These are phyloP conservation scores for Ochropleura leucogaster DNA, from an alignment of 2,888 invertebrate genomes.

Conservation along the genomic window DNA sequence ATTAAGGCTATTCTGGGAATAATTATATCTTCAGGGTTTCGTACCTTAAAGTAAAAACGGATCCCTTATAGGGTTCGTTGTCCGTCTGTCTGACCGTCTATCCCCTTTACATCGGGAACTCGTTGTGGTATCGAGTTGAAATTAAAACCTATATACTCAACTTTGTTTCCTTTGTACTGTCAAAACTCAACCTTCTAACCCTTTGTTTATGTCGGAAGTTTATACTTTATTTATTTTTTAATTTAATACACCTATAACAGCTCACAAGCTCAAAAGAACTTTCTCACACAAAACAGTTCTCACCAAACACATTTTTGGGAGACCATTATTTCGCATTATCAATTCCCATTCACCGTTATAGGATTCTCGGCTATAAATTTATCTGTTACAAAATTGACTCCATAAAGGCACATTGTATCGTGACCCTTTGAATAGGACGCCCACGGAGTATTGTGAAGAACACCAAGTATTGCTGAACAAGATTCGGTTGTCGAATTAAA, in stretches of 20 bases:
- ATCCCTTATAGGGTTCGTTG: too few species aligned
- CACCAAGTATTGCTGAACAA: slow-evolving; percentile 38
- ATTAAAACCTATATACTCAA: too few species aligned
- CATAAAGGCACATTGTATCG: slow-evolving; percentile 69
- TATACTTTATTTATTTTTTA: too few species aligned
- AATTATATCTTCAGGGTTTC: too few species aligned
- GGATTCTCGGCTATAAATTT: slow-evolving; percentile 69
- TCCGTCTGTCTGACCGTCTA: too few species aligned
- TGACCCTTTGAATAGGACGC: slow-evolving; percentile 73
- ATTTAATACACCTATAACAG: not conserved
- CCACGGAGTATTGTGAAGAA: slow-evolving; percentile 72
- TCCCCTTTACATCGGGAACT: too few species aligned
- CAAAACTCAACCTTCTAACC: too few species aligned
- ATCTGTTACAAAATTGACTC: slow-evolving; percentile 63
- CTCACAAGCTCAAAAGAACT: not conserved
- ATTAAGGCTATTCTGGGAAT: too few species aligned
- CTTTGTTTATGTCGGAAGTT: too few species aligned
- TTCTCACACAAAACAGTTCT: slow-evolving; percentile 12
- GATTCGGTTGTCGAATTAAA: slow-evolving; percentile 61
- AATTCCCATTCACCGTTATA: slow-evolving; percentile 56
- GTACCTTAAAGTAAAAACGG: too few species aligned
- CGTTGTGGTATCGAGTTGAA: too few species aligned
- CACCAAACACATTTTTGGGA: slow-evolving; percentile 25
- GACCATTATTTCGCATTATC: slow-evolving; percentile 19
- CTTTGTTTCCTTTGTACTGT: too few species aligned